Conservation (phyloP, 2,113 vertebrate species). For the human (Homo sapiens) region DNA sequence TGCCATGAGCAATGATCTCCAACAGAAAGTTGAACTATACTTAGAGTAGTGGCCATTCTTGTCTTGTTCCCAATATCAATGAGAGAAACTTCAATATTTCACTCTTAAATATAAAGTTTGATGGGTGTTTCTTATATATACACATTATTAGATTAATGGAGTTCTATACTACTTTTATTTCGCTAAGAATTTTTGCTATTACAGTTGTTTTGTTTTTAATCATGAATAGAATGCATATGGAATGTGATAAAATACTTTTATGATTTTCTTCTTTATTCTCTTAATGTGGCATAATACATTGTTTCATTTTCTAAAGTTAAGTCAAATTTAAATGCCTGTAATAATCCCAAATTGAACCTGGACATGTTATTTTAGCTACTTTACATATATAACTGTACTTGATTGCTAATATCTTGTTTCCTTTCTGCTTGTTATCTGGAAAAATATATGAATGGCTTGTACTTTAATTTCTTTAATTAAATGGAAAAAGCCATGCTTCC, state of each 20-base stretch:
- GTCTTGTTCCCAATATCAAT: background rate
- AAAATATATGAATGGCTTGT: background rate
- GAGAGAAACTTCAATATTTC: background rate
- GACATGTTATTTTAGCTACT: background rate
- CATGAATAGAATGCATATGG: background rate
- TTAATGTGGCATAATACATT: background rate
- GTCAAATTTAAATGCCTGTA: background rate
- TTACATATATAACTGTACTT: background rate
- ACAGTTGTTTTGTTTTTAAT: background rate
- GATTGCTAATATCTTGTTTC: background rate
- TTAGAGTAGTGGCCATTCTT: background rate
- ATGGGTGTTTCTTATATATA: background rate
- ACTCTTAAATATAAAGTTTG: background rate
- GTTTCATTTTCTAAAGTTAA: background rate
- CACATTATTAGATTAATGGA: background rate
- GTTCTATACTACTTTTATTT: background rate
- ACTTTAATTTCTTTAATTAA: background rate
- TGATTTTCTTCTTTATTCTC: background rate
- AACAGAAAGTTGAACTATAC: background rate
- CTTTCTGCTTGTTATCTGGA: background rate
- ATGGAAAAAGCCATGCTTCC: background rate
- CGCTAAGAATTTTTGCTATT: background rate
- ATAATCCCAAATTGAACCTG: background rate
- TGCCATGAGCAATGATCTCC: background rate
- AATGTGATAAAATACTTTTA: background rate